These are phyloP conservation scores for Acinonyx jubatus DNA, from an alignment of 2,113 vertebrate species.

Conservation along the genomic window DNA sequence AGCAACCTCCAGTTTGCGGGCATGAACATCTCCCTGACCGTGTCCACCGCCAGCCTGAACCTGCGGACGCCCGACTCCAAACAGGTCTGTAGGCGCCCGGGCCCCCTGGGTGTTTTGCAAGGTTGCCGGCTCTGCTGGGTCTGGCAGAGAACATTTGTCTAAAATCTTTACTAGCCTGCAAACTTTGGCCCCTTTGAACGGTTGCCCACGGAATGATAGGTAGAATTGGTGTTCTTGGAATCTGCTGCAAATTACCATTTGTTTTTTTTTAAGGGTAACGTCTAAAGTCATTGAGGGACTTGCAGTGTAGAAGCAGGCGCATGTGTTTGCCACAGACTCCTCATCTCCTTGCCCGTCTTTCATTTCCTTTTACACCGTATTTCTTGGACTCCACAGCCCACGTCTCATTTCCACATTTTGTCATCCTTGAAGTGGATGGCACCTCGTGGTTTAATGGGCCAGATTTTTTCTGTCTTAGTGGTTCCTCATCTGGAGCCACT, in stretches of 20 bases:
- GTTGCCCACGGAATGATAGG: not conserved
- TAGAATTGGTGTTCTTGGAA: not conserved
- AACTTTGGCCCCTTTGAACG: not conserved
- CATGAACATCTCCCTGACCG: slow-evolving; percentile 97
- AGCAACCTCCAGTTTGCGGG: slow-evolving; percentile 98
- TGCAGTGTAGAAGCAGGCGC: not conserved
- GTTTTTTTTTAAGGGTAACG: not conserved
- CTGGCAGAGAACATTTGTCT: not conserved
- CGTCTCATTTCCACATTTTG: not conserved
- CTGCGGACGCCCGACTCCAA: slow-evolving; percentile 97
- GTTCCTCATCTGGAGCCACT: not conserved
- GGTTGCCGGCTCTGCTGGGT: not conserved
- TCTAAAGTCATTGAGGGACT: not conserved
- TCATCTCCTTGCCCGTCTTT: not conserved
- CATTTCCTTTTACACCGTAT: not conserved
- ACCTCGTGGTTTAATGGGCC: not conserved
- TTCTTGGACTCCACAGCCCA: not conserved
- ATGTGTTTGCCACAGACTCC: not conserved
- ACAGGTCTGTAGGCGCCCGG: slow-evolving; percentile 88
- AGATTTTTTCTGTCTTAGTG: not conserved
- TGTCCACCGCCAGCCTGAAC: slow-evolving; percentile 98
- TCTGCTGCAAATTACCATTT: not conserved
- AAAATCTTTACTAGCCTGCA: not conserved
- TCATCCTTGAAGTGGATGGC: not conserved
- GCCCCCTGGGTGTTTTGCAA: not conserved